Evolutionary conservation across 2,888 invertebrate species (phyloP).

Genomic region (Iphiclides podalirius): DNA sequence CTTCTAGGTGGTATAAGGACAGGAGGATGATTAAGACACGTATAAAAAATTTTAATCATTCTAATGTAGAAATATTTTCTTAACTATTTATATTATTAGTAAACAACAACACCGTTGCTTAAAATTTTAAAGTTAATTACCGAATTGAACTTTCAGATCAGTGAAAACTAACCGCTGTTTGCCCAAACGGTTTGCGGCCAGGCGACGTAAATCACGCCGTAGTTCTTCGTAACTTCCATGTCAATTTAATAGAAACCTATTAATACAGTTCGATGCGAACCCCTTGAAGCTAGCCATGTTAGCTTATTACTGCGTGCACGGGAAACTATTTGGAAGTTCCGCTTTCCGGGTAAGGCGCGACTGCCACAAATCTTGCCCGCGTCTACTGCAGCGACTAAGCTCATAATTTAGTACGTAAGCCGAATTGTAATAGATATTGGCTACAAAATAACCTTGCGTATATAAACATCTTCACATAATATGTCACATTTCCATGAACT

Average conservation of each 20-base stretch:
- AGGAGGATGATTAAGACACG: too few species aligned
- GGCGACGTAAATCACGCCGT: conserved; percentile 14
- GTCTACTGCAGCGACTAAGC: conserved; percentile 45
- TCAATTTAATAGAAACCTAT: conserved; percentile 22
- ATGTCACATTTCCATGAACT: too few species aligned
- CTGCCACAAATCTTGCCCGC: conserved; percentile 52
- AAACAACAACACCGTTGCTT: too few species aligned
- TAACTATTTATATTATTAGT: too few species aligned
- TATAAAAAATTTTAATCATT: too few species aligned
- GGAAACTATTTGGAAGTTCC: conserved; percentile 37
- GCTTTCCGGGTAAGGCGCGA: conserved; percentile 35
- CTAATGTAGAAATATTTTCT: too few species aligned
- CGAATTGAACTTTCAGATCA: too few species aligned
- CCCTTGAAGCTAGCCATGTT: conserved; percentile 16
- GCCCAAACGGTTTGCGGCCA: conserved; percentile 1
- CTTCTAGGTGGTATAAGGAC: too few species aligned
- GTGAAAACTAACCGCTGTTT: too few species aligned
- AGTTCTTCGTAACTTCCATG: conserved; percentile 18
- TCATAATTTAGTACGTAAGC: conserved; percentile 22
- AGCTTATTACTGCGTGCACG: conserved; percentile 25
- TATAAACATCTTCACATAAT: too few species aligned
- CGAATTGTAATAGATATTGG: conserved; percentile 7
- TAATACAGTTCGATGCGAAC: conserved; percentile 21
- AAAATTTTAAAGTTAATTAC: too few species aligned
- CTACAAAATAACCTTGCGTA: conserved; percentile 3